Evolutionary conservation across 2,888 invertebrate species (phyloP).

Genomic region (Orchesella flavescens): DNA sequence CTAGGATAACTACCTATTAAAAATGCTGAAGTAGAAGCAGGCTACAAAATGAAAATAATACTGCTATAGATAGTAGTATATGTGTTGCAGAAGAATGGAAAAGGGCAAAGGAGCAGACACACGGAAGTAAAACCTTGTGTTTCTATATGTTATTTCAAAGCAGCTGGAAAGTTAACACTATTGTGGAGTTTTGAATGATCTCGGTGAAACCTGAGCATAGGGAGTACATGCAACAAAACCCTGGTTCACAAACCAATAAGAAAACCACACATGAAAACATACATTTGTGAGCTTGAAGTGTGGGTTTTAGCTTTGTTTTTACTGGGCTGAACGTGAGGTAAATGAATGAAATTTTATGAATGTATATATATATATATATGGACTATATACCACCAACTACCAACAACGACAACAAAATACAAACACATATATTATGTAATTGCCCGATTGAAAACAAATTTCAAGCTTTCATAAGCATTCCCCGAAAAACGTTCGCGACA

Average conservation of each 20-base stretch:
- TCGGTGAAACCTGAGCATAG: conserved; percentile 15
- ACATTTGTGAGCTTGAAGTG: background rate
- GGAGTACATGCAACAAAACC: no score
- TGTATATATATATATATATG: no score
- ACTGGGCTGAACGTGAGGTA: no score
- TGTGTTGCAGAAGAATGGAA: background rate
- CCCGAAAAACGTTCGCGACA: no score
- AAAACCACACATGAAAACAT: conserved; percentile 44
- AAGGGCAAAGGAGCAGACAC: background rate
- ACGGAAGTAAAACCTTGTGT: background rate
- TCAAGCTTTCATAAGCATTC: no score
- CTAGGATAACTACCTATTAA: conserved; percentile 38
- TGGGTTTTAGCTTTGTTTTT: no score
- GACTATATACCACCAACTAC: no score
- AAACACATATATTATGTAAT: no score
- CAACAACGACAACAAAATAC: no score
- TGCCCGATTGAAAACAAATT: no score
- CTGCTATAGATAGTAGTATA: background rate
- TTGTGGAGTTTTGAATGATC: conserved; percentile 24
- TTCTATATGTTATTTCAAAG: background rate
- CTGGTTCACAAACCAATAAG: conserved; percentile 23
- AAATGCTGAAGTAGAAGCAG: conserved; percentile 32
- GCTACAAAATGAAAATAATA: conserved; percentile 38
- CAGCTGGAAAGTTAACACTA: no score
- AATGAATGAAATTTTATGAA: no score